Percentiles rank a stretch among this genome's conserved stretches.
These are phyloP conservation scores for Syrrhaptes paradoxus DNA, from an alignment of 2,113 vertebrate species.

Conservation along the genomic window DNA sequence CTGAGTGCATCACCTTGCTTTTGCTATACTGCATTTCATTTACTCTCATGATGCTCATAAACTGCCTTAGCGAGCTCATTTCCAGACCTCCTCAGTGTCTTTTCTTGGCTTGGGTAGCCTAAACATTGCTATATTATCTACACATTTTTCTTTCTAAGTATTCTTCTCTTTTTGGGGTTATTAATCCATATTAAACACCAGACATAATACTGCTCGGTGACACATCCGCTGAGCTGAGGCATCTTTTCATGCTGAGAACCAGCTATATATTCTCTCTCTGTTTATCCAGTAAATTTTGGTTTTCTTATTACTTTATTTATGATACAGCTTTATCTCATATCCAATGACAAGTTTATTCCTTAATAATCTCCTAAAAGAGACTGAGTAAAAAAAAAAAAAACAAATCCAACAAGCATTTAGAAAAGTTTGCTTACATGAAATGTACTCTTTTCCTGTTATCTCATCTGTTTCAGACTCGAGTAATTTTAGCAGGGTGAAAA, in stretches of 20 bases:
- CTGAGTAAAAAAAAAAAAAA: slow-evolving; percentile 24
- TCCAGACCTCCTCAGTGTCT: not conserved
- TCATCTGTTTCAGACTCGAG: slow-evolving; percentile 14
- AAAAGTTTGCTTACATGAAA: slow-evolving; percentile 41
- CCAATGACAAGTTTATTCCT: slow-evolving; percentile 49
- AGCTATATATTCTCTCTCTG: slow-evolving; percentile 40
- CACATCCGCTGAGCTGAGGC: slow-evolving; percentile 34
- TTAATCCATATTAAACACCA: slow-evolving; percentile 59
- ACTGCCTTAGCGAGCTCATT: slow-evolving; percentile 7
- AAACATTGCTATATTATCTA: slow-evolving; percentile 11
- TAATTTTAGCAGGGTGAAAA: slow-evolving; percentile 12
- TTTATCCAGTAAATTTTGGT: slow-evolving; percentile 50
- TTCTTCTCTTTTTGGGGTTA: slow-evolving; percentile 23
- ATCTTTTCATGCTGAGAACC: slow-evolving; percentile 52
- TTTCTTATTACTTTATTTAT: slow-evolving; percentile 56
- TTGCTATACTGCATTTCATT: slow-evolving; percentile 47
- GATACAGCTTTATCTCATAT: slow-evolving; percentile 53
- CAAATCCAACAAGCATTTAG: slow-evolving; percentile 28
- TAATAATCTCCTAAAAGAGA: slow-evolving; percentile 56
- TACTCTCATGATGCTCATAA: slow-evolving; percentile 22
- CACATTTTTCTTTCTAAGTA: slow-evolving; percentile 19
- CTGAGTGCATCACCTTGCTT: slow-evolving; percentile 48
- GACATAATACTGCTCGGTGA: slow-evolving; percentile 34
- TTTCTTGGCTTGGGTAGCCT: slow-evolving; percentile 13
- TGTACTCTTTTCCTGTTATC: slow-evolving; percentile 34